Percentiles rank a stretch among this genome's conserved stretches.
Evolutionary conservation across 1,140 invertebrate genomes (phyloP).

Genomic region (Hylyphantes graminicola): DNA sequence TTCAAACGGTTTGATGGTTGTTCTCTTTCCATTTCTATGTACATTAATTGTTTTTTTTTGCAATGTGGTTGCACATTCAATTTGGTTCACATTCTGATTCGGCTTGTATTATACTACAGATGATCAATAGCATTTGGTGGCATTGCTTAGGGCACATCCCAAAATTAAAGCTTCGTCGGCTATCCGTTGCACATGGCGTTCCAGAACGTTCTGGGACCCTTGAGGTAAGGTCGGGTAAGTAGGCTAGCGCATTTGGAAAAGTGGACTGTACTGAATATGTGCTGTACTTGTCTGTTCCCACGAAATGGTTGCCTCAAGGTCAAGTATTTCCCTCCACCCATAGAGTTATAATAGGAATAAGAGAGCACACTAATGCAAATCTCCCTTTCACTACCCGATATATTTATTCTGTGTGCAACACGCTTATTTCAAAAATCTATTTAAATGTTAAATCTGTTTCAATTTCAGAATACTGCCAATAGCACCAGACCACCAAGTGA

Average conservation of each 20-base stretch:
- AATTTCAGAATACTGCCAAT: too few species aligned
- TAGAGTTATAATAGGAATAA: too few species aligned
- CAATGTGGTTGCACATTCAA: conserved; percentile 30
- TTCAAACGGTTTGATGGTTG: conserved; percentile 40
- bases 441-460: too few species aligned
- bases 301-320: not conserved
- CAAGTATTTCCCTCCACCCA: too few species aligned
- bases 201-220: conserved; percentile 54
- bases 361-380: too few species aligned
- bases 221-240: conserved; percentile 55
- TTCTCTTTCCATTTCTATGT: conserved; percentile 22
- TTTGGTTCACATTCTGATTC: conserved; percentile 35
- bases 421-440: too few species aligned
- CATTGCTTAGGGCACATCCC: conserved; percentile 42
- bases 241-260: conserved; percentile 33
- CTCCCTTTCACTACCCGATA: too few species aligned
- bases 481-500: too few species aligned
- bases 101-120: conserved; percentile 57
- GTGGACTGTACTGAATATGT: conserved; percentile 17
- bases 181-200: conserved; percentile 45
- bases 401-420: too few species aligned
- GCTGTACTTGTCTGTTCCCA: not conserved
- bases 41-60: conserved; percentile 27
- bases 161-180: conserved; percentile 41
- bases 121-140: conserved; percentile 49